phyloP scores from a whole-genome alignment of 1,140 invertebrate genomes.

The Ladona fulva region DNA sequence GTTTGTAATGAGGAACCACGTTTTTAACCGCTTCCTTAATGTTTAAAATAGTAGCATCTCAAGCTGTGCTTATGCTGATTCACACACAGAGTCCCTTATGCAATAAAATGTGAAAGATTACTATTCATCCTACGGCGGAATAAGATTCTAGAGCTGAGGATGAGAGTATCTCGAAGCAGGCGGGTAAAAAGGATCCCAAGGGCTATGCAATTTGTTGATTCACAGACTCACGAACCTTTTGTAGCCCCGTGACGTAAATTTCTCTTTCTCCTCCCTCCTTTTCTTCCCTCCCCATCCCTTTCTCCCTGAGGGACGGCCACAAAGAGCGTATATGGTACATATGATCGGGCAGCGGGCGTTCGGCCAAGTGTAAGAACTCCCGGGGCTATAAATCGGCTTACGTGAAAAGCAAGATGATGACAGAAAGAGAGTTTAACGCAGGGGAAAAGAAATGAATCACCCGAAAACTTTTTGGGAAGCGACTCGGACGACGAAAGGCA shows the following conservation, averaged over 20 bases:
- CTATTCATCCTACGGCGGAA: no score
- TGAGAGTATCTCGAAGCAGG: no score
- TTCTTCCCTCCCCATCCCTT: no score
- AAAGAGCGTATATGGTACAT: background rate
- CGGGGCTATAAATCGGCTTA: background rate
- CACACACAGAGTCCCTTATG: no score
- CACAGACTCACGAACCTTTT: background rate
- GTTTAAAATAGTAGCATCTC: no score
- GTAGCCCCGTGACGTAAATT: background rate
- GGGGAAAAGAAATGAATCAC: background rate
- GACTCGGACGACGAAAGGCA: background rate
- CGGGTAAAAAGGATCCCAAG: no score
- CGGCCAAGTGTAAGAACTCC: background rate
- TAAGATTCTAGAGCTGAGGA: no score
- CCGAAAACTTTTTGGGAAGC: background rate
- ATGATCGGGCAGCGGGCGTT: background rate
- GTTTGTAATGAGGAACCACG: no score
- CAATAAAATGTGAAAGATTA: no score
- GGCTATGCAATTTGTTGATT: background rate
- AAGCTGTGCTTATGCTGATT: no score
- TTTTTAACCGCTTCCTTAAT: no score
- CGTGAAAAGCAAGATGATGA: background rate
- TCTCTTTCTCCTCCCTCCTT: background rate
- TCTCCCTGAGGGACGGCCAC: background rate
- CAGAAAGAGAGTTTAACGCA: background rate